Base-by-base conservation (phyloP, 1,140 invertebrate genomes). In the Macrobrachium rosenbergii region DNA sequence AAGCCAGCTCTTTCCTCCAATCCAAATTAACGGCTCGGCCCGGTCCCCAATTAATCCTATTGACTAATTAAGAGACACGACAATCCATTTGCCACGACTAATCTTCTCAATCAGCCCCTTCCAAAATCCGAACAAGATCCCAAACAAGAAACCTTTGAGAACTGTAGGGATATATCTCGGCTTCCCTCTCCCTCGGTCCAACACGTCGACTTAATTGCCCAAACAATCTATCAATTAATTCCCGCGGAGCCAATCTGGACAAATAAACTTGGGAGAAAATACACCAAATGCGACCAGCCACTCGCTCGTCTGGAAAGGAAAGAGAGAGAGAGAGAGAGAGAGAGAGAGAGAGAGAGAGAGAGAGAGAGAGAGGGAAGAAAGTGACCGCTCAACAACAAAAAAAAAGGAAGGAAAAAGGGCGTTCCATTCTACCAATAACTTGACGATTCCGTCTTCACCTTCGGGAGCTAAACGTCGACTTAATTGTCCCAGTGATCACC, bases 221-320 rank as follows among this genome's bases (percentile, higher is more conserved):
- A 85, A 85, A 85, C 75, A 78, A 85, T 85, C 75, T 58, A 64
- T 79, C 75, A 85, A 85, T 85, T 85, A 85, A 78, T 85, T 85
- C 83, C 75, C 75, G 8, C 19, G 58, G 59, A 77, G 60, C 75
- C 83, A 79, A 85, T 78, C 83, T 73, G 81, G 73, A 67, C 75
- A 85, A 78, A 85, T 85, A 85, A 85, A 85, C 83, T 85, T 52
- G 19, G n/a, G 73, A 23, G 64, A 73, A 82, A 58, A 82, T 58
- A 60, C 64, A 82, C 81, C 81, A 23, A 82, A 73, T 58, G 45
- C 73, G 67, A 58, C 67, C 82, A 78, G 59, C 83, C 62, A 76
- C 72, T 37, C 72, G 72, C 6, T 16, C 19, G 72, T 2, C 72
- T 75, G 72, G 72, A 75, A 52, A 75, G 72, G 72, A 21, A 21